Conservation (phyloP, 2,113 vertebrate genomes). For the Hydrochoerus hydrochaeris region DNA sequence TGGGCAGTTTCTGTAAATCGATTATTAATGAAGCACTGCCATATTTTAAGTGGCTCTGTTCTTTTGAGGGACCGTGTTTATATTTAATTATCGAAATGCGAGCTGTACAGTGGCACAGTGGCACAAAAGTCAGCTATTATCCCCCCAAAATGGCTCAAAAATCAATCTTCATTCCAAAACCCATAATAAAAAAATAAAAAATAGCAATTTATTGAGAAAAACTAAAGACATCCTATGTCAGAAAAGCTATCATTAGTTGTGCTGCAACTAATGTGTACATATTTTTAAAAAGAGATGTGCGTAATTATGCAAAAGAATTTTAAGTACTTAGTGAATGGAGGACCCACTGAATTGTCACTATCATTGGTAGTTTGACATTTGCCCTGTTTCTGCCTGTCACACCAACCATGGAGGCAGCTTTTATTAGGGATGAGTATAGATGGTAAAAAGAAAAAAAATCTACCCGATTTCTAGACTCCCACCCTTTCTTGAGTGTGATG, state of each 20-base stretch:
- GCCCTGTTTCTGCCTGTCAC: slow-evolving; percentile 81
- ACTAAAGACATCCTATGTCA: slow-evolving; percentile 71
- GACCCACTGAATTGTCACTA: slow-evolving; percentile 58
- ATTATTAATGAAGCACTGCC: slow-evolving; percentile 84
- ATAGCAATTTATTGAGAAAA: slow-evolving; percentile 77
- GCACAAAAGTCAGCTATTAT: slow-evolving; percentile 79
- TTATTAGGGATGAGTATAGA: slow-evolving; percentile 65
- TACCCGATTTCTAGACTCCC: background rate
- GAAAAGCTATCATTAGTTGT: slow-evolving; percentile 74
- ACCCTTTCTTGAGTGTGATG: background rate
- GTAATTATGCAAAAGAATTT: slow-evolving; percentile 72
- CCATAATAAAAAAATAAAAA: slow-evolving; percentile 82
- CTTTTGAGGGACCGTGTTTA: slow-evolving; percentile 74
- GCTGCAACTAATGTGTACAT: slow-evolving; percentile 74
- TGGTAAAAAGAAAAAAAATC: background rate
- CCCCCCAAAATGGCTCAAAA: slow-evolving; percentile 79
- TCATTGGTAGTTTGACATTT: slow-evolving; percentile 77
- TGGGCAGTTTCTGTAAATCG: slow-evolving; percentile 78
- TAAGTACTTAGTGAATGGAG: slow-evolving; percentile 29
- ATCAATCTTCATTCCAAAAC: slow-evolving; percentile 80
- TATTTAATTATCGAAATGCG: slow-evolving; percentile 82
- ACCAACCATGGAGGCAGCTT: slow-evolving; percentile 46
- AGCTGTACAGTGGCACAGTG: slow-evolving; percentile 69
- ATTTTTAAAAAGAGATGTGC: slow-evolving; percentile 57
- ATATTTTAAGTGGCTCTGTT: slow-evolving; percentile 85